A percentile compares a stretch with the other conserved stretches of the same genome.
Conservation (phyloP, 2,888 invertebrate species). For the Chymomyza fuscimana region DNA sequence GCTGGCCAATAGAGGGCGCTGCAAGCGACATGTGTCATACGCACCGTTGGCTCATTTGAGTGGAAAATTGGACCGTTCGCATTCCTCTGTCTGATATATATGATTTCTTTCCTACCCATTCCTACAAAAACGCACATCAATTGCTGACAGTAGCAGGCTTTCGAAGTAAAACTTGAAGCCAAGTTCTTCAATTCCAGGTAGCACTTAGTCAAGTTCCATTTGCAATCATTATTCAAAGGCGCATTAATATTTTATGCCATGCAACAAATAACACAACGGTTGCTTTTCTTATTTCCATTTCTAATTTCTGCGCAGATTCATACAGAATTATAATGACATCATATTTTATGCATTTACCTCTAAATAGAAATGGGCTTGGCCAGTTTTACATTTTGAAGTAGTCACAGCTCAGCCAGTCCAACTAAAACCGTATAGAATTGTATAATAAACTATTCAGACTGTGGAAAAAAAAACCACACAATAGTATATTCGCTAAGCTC, state of each 20-base stretch:
- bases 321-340: slow-evolving; percentile 36
- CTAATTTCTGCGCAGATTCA: slow-evolving; percentile 28
- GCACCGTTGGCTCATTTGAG: slow-evolving; percentile 59
- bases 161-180: not conserved
- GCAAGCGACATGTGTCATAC: slow-evolving; percentile 66
- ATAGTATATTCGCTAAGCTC: slow-evolving; percentile 24
- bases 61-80: slow-evolving; percentile 48
- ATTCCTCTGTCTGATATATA: slow-evolving; percentile 38
- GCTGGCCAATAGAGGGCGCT: slow-evolving; percentile 42
- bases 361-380: slow-evolving; percentile 30
- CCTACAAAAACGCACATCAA: slow-evolving; percentile 40
- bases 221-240: slow-evolving; percentile 41
- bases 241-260: slow-evolving; percentile 5
- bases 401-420: slow-evolving; percentile 5
- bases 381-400: slow-evolving; percentile 51
- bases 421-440: slow-evolving; percentile 10
- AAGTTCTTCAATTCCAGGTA: not conserved
- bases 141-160: slow-evolving; percentile 62
- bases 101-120: slow-evolving; percentile 41
- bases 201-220: slow-evolving; percentile 3
- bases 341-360: slow-evolving; percentile 54
- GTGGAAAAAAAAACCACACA: slow-evolving; percentile 46
- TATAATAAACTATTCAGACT: slow-evolving; percentile 65
- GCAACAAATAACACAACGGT: slow-evolving; percentile 27
- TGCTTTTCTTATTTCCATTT: not conserved